Evolutionary conservation across 2,888 invertebrate species (phyloP).

Genomic region (Melieria crassipennis): DNA sequence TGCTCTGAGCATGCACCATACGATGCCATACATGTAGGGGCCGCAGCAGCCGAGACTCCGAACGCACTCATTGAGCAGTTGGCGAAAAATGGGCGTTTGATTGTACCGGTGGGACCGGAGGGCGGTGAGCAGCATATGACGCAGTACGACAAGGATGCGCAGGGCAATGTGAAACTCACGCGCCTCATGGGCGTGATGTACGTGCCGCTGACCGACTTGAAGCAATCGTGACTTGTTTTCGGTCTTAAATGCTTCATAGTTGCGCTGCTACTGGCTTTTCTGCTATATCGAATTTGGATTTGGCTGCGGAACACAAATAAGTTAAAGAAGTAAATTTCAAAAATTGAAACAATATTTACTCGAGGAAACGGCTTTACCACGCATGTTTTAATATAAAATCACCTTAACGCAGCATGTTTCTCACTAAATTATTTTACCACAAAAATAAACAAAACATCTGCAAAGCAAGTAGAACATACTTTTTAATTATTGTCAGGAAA

Average conservation of each 20-base stretch:
- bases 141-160: constrained; percentile 86
- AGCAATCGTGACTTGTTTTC: constrained; percentile 57
- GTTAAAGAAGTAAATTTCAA: not conserved
- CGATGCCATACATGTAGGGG: constrained; percentile 94
- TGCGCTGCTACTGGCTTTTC: constrained; percentile 48
- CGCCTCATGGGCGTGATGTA: constrained; percentile 95
- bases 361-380: constrained; percentile 6
- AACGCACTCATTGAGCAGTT: constrained; percentile 71
- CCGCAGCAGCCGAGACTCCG: constrained; percentile 83
- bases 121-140: constrained; percentile 88
- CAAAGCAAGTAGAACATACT: too few relatives aligned
- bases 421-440: too few relatives aligned
- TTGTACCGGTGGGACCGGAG: constrained; percentile 89
- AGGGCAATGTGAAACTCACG: constrained; percentile 80
- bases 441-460: too few relatives aligned
- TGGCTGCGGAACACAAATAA: constrained; percentile 32
- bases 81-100: constrained; percentile 80
- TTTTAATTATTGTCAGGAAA: too few relatives aligned
- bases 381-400: too few relatives aligned
- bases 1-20: constrained; percentile 80
- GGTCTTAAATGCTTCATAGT: constrained; percentile 47
- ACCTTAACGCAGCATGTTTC: too few relatives aligned
- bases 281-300: constrained; percentile 49
- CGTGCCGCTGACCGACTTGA: constrained; percentile 92
- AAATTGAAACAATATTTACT: not conserved